A percentile compares a stretch with the other conserved stretches of the same genome.
Evolutionary conservation across 2,113 vertebrate species (phyloP).

Genomic region (Ibidorhyncha struthersii): DNA sequence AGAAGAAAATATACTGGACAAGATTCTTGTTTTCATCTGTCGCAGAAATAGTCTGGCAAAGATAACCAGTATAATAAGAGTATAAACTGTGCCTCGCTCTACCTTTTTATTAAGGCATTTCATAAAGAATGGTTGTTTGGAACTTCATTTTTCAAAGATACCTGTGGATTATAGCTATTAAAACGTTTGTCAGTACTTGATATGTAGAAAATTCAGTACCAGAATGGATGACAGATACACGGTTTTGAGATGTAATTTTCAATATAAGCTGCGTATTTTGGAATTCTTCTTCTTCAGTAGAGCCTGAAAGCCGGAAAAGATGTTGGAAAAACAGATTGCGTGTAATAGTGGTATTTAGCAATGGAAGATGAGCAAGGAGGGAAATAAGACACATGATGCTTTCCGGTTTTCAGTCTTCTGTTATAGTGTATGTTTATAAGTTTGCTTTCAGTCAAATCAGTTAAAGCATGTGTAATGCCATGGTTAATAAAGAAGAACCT

Average conservation of each 20-base stretch:
- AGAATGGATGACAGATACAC: neutral
- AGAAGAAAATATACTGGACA: neutral
- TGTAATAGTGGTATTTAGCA: neutral
- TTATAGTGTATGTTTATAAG: neutral
- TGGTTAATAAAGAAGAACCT: conserved; percentile 40
- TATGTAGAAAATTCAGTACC: neutral
- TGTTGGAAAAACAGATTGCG: neutral
- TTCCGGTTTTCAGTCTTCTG: conserved; percentile 14
- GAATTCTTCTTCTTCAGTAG: neutral
- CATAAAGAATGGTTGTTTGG: neutral
- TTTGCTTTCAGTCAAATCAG: neutral
- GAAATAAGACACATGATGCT: neutral
- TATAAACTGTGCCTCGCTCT: neutral
- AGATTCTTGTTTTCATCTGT: neutral
- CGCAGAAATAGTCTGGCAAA: neutral
- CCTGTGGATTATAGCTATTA: conserved; percentile 70
- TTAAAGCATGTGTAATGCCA: conserved; percentile 46
- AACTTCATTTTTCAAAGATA: conserved; percentile 27
- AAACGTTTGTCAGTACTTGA: neutral
- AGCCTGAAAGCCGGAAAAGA: conserved; percentile 20
- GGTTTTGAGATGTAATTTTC: neutral
- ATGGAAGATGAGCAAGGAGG: neutral
- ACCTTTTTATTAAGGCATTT: neutral
- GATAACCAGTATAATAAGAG: neutral
- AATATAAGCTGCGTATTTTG: neutral